Percentiles rank a stretch among this genome's conserved stretches.
These are phyloP conservation scores for Chaetops frenatus DNA, from an alignment of 2,113 vertebrate species.

Conservation along the genomic window DNA sequence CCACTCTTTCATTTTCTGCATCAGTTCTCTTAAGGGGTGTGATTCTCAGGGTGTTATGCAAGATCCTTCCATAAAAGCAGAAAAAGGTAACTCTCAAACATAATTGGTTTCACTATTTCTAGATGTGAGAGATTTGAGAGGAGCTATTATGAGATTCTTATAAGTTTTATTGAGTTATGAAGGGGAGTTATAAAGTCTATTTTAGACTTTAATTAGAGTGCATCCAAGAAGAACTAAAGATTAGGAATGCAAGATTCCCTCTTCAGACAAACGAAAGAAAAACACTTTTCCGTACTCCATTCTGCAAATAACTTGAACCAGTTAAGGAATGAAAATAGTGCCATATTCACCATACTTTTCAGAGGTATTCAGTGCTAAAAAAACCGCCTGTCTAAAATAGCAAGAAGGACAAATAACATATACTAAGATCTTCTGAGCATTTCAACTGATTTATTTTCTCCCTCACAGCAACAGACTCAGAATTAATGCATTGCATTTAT, in stretches of 20 bases:
- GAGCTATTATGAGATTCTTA: neutral
- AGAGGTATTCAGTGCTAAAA: neutral
- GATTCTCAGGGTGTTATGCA: neutral
- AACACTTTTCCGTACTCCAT: neutral
- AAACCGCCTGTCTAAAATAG: neutral
- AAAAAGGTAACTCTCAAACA: neutral
- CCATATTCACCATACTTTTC: neutral
- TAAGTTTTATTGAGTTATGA: neutral
- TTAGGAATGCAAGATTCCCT: neutral
- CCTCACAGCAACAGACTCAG: neutral
- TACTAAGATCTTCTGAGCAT: neutral
- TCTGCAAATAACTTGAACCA: neutral
- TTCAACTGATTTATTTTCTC: neutral
- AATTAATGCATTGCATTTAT: neutral
- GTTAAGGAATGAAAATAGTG: neutral
- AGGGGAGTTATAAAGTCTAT: neutral
- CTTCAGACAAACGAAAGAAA: neutral
- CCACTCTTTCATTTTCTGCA: neutral
- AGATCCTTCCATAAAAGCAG: neutral
- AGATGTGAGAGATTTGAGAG: neutral
- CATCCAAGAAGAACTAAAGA: neutral
- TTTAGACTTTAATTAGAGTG: neutral
- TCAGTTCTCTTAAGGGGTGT: neutral
- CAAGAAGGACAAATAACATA: neutral
- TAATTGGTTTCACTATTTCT: neutral